A percentile compares a stretch with the other conserved stretches of the same genome.
phyloP scores from a whole-genome alignment of 2,797 vertebrate genomes.

The Oceanodroma leucorhoa region DNA sequence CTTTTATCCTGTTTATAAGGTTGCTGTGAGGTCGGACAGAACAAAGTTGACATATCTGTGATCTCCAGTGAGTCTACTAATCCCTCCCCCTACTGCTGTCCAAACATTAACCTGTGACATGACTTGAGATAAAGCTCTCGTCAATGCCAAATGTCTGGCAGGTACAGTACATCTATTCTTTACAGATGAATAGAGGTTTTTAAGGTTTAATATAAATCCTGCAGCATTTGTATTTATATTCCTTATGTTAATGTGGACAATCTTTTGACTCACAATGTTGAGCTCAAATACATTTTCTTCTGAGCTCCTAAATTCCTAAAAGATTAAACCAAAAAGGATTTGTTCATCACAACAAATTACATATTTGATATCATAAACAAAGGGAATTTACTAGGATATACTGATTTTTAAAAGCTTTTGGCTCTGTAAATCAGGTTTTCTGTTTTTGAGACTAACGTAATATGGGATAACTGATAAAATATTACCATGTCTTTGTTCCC shows the following conservation, averaged over 20 bases:
- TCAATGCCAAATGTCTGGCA: slow-evolving; percentile 1
- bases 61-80: slow-evolving; percentile 23
- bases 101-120: background rate
- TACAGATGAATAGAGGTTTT: slow-evolving; percentile 16
- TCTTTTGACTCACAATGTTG: slow-evolving; percentile 31
- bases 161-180: slow-evolving; percentile 25
- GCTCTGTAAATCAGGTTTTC: slow-evolving; percentile 9
- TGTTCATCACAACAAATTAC: slow-evolving; percentile 59
- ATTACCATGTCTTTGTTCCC: background rate
- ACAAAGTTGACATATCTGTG: slow-evolving; percentile 15
- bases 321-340: slow-evolving; percentile 51
- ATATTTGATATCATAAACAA: slow-evolving; percentile 50
- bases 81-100: background rate
- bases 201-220: slow-evolving; percentile 22
- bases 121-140: slow-evolving; percentile 7
- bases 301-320: slow-evolving; percentile 29
- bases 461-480: slow-evolving; percentile 31
- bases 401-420: slow-evolving; percentile 47
- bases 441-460: slow-evolving; percentile 1
- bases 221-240: slow-evolving; percentile 46
- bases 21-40: background rate
- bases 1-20: slow-evolving; percentile 16
- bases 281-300: slow-evolving; percentile 43
- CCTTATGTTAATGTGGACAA: slow-evolving; percentile 36
- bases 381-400: slow-evolving; percentile 33